Base-by-base conservation (phyloP, 2,888 invertebrate species). In the Apeira syringaria region DNA sequence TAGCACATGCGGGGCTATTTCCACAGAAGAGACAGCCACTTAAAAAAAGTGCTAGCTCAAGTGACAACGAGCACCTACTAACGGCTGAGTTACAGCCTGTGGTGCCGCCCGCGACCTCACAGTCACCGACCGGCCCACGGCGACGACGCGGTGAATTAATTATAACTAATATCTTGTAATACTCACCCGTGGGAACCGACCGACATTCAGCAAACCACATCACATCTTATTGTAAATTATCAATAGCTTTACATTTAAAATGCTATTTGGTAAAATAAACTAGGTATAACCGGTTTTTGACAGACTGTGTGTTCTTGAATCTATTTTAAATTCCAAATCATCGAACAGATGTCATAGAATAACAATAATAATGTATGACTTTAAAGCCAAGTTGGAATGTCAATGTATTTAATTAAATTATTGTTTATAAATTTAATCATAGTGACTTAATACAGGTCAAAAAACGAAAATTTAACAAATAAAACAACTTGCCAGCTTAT, bases 151-250 rank as follows among this genome's bases (percentile, higher is more conserved):
- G 8, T 26, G 36, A 32, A 42, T 42, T 33, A 32, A 38, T 44
- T 25, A 44, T 33, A 29, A 36, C 28, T 24, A 32, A 35, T 36
- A 18, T 20, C 20, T 20, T 27, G 28, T 15, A 24, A 24, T 17
- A 13, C 31, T 13, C 9, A 33, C 20, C 12, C 46, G 39, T 33
- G 46, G 31, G 46, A 40, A 46, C 22, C 31, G 10, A 30, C 9
- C 30, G 2, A 29, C 2, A 18, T 10, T 10, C 5, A 30, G 3
- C 18, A 3, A 7, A 11, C 10, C 1, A n/a, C n/a, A 25, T 8
- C 4, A 15, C 25, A 10, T 17, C 4, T 3, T 7, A 1, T n/a
- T 12, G 15, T 1, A 2, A 9, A 13, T 32, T 24, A 24, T 3
- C 11, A 22, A 32, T 32, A 13, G 3, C 8, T 24, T 8, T 12